Percentiles rank a stretch among this genome's conserved stretches.
These are phyloP conservation scores for Chanos chanos DNA, from an alignment of 2,797 vertebrate species.

Conservation along the genomic window DNA sequence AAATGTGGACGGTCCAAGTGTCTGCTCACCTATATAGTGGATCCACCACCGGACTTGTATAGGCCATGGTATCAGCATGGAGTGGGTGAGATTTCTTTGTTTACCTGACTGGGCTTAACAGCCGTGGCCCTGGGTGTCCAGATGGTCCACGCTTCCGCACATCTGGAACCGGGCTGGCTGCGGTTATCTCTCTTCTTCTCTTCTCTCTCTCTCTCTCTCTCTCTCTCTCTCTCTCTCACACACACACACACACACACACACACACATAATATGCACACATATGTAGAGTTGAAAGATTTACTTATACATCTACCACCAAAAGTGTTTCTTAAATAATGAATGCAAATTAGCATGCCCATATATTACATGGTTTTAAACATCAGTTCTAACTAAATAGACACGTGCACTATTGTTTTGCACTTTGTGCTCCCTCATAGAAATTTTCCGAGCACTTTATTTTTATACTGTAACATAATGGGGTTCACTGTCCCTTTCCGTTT, in stretches of 20 bases:
- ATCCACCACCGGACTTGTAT: not conserved
- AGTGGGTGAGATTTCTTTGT: constrained; percentile 13
- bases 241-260: not conserved
- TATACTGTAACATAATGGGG: not conserved
- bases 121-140: constrained; percentile 1
- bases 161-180: constrained; percentile 28
- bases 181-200: not conserved
- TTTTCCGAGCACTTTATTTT: too few relatives aligned
- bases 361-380: too few relatives aligned
- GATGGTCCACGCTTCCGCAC: constrained; percentile 17
- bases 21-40: not conserved
- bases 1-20: constrained; percentile 4
- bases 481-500: not conserved
- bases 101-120: constrained; percentile 20
- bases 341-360: too few relatives aligned
- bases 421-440: too few relatives aligned
- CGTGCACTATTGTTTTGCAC: too few relatives aligned
- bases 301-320: too few relatives aligned
- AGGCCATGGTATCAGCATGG: not conserved
- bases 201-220: too few relatives aligned
- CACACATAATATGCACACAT: too few relatives aligned
- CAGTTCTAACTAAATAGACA: too few relatives aligned
- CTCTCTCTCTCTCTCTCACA: not conserved
- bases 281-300: too few relatives aligned
- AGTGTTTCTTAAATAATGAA: too few relatives aligned